phyloP scores from a whole-genome alignment of 2,888 invertebrate genomes.

The Lydus trimaculatus region DNA sequence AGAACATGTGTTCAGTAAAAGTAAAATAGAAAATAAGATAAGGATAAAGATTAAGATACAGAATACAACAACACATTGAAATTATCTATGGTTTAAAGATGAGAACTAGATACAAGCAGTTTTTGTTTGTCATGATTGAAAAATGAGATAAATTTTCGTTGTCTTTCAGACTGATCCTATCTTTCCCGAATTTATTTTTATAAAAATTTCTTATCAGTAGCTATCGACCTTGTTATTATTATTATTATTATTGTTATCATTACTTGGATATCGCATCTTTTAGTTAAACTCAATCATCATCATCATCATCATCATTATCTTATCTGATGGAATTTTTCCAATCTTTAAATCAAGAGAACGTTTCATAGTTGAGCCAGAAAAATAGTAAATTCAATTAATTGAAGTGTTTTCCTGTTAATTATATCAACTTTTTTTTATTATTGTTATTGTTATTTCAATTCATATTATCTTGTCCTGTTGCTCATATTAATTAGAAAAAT shows the following conservation, averaged over 20 bases:
- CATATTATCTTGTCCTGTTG: background rate
- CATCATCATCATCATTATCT: constrained; percentile 29
- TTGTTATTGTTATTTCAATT: background rate
- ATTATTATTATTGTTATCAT: no score
- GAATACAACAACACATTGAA: background rate
- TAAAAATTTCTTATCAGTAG: background rate
- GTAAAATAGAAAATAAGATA: background rate
- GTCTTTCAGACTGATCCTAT: background rate
- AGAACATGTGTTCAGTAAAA: background rate
- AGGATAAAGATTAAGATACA: background rate
- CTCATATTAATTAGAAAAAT: constrained; percentile 18
- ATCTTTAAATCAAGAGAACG: constrained; percentile 14
- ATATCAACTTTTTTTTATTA: background rate
- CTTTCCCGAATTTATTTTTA: background rate
- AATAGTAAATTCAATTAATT: background rate
- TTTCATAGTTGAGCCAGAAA: no score
- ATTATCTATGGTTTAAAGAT: background rate
- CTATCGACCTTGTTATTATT: background rate
- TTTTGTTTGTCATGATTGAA: background rate
- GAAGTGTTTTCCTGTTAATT: background rate
- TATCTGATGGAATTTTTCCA: constrained; percentile 28
- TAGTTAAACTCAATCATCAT: background rate
- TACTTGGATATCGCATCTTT: background rate
- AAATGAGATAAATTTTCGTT: background rate
- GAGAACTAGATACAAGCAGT: background rate